Evolutionary conservation across 2,888 invertebrate genomes (phyloP).

Genomic region (Sylvicola cinctus): DNA sequence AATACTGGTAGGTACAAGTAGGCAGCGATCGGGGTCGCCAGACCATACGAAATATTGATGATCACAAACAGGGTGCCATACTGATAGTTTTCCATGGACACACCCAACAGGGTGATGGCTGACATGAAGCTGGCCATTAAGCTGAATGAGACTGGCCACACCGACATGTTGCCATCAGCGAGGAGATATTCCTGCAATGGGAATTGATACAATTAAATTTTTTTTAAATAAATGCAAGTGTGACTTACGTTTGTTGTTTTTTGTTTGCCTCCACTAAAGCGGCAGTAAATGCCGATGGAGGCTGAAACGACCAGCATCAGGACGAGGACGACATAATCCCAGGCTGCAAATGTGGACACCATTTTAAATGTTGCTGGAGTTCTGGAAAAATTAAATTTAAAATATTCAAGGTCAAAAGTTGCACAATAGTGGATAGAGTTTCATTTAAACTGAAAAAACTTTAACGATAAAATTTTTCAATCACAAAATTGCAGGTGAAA

Average conservation of each 20-base stretch:
- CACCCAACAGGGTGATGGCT: slow-evolving; percentile 72
- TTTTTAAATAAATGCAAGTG: not conserved
- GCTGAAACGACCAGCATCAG: slow-evolving; percentile 49
- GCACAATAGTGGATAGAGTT: too few relatives aligned
- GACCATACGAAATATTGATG: slow-evolving; percentile 52
- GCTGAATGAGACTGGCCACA: slow-evolving; percentile 65
- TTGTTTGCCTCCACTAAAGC: slow-evolving; percentile 68
- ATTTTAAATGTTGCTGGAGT: too few relatives aligned
- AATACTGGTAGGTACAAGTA: slow-evolving; percentile 69
- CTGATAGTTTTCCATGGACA: slow-evolving; percentile 62
- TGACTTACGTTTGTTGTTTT: slow-evolving; percentile 50
- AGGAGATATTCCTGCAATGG: slow-evolving; percentile 59
- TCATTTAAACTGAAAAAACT: too few relatives aligned
- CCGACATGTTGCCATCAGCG: slow-evolving; percentile 61
- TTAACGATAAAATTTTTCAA: too few relatives aligned
- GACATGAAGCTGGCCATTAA: slow-evolving; percentile 91
- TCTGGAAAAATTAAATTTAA: too few relatives aligned
- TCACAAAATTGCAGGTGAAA: too few relatives aligned
- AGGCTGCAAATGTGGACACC: slow-evolving; percentile 31
- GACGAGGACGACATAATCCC: slow-evolving; percentile 59
- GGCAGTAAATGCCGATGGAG: slow-evolving; percentile 62
- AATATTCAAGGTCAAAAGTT: too few relatives aligned
- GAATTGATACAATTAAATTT: not conserved
- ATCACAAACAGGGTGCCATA: slow-evolving; percentile 62
- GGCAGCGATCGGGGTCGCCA: slow-evolving; percentile 59